A percentile compares a stretch with the other conserved stretches of the same genome.
These are phyloP conservation scores for Melieria crassipennis DNA, from an alignment of 2,888 invertebrate species.

Conservation along the genomic window DNA sequence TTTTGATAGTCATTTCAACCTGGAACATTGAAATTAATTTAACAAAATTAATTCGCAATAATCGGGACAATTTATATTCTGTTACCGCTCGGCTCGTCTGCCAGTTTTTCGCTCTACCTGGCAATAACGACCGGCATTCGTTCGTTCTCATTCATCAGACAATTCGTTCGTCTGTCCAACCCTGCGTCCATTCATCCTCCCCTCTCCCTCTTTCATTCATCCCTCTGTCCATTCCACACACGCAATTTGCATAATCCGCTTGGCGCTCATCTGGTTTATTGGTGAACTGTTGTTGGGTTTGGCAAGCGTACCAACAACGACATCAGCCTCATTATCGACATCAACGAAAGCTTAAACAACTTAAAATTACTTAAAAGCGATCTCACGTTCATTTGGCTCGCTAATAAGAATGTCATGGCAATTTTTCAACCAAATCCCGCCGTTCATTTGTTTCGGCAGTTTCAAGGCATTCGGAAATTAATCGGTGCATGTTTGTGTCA, in stretches of 20 bases:
- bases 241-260: conserved; percentile 26
- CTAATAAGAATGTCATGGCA: conserved; percentile 23
- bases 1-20: too few relatives aligned
- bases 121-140: too few relatives aligned
- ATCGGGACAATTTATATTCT: conserved; percentile 15
- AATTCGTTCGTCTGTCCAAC: background rate
- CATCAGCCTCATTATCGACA: background rate
- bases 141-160: too few relatives aligned
- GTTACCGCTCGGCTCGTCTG: background rate
- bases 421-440: conserved; percentile 8
- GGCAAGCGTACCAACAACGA: too few relatives aligned
- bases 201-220: background rate
- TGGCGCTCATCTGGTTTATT: too few relatives aligned
- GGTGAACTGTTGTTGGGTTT: too few relatives aligned
- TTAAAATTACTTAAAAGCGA: background rate
- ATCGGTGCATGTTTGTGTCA: too few relatives aligned
- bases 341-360: background rate
- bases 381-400: conserved; percentile 26
- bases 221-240: conserved; percentile 1
- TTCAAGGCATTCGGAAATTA: too few relatives aligned
- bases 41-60: conserved; percentile 4
- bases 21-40: background rate
- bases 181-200: background rate
- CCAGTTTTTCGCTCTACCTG: too few relatives aligned
- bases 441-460: too few relatives aligned